Evolutionary conservation across 2,888 invertebrate species (phyloP).

Genomic region (Sinhomidia bicolor): DNA sequence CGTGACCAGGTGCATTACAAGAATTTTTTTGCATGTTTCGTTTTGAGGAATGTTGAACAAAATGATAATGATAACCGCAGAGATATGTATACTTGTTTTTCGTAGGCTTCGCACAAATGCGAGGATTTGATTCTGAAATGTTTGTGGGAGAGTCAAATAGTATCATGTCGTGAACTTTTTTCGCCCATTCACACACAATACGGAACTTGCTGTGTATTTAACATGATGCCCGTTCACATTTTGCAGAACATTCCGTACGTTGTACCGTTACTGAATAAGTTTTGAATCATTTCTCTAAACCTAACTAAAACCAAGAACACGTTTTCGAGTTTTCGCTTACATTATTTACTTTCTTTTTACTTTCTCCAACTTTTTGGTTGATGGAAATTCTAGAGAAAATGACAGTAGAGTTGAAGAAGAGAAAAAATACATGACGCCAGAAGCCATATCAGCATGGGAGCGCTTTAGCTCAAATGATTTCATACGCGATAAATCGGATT

Average conservation of each 20-base stretch:
- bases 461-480: background rate
- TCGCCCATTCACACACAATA: background rate
- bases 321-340: too few species aligned
- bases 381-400: background rate
- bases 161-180: background rate
- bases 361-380: background rate
- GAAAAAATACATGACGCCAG: background rate
- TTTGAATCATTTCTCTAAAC: too few species aligned
- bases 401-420: background rate
- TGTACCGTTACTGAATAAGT: too few species aligned
- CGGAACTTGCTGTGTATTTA: slow-evolving; percentile 41
- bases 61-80: too few species aligned
- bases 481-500: background rate
- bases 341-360: too few species aligned
- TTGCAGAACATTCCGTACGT: slow-evolving; percentile 1
- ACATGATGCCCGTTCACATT: slow-evolving; percentile 29
- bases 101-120: background rate
- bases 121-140: background rate
- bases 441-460: background rate
- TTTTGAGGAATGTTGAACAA: too few species aligned
- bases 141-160: background rate
- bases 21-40: too few species aligned
- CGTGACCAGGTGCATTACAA: background rate
- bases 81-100: too few species aligned
- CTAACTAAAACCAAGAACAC: too few species aligned